These are phyloP conservation scores for Calyptommatus sinebrachiatus DNA, from an alignment of 2,113 vertebrate genomes.

Conservation along the genomic window DNA sequence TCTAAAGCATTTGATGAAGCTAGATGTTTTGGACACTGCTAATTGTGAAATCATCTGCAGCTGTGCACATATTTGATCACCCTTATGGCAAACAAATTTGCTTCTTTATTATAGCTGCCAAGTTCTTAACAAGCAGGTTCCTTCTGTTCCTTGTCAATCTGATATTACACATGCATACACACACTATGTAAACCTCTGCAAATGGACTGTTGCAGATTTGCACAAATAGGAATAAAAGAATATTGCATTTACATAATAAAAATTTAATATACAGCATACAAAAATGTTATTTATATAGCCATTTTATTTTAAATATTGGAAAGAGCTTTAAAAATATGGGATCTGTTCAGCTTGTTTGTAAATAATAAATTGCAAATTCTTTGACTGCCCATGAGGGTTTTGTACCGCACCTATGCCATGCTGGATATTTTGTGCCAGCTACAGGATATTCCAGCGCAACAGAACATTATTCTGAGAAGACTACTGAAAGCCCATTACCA, in stretches of 20 bases:
- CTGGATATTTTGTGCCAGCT: too few species aligned
- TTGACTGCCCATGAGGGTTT: too few species aligned
- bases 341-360: too few species aligned
- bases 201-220: constrained; percentile 22
- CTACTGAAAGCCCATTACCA: too few species aligned
- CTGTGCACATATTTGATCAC: constrained; percentile 52
- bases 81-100: constrained; percentile 43
- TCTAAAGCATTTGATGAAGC: constrained; percentile 57
- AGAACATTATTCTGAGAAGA: too few species aligned
- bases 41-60: constrained; percentile 62
- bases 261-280: constrained; percentile 18
- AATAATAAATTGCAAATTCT: too few species aligned
- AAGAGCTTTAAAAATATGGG: neutral
- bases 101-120: constrained; percentile 35
- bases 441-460: too few species aligned
- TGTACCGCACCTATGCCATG: too few species aligned
- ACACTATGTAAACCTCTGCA: neutral
- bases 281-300: neutral
- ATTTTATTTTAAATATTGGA: neutral
- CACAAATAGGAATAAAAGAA: constrained; percentile 26
- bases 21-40: constrained; percentile 47
- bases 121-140: constrained; percentile 30
- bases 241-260: neutral
- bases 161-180: neutral
- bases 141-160: constrained; percentile 34